Conservation (phyloP, 2,888 invertebrate genomes). For the Pherbina coryleti region DNA sequence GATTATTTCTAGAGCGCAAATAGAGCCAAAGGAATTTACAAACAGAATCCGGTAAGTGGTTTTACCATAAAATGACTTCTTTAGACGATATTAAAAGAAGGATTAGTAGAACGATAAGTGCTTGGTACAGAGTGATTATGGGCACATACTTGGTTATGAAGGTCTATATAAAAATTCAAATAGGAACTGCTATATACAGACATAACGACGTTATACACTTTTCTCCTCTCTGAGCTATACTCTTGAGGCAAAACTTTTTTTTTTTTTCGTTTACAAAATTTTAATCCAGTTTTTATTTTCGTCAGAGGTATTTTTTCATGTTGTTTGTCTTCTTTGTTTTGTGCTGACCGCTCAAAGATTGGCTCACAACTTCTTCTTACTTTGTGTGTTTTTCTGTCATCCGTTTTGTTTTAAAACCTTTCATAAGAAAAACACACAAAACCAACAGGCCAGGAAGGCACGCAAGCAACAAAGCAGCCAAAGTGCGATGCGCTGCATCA, state of each 20-base stretch:
- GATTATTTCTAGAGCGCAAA: conserved; percentile 13
- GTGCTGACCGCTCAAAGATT: not conserved
- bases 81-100: too few relatives aligned
- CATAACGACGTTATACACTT: not conserved
- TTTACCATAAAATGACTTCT: too few relatives aligned
- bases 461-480: conserved; percentile 11
- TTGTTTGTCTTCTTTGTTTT: conserved; percentile 35
- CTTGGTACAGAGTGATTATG: too few relatives aligned
- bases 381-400: conserved; percentile 24
- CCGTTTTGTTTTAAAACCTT: conserved; percentile 30
- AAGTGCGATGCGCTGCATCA: conserved; percentile 16
- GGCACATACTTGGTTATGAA: too few relatives aligned
- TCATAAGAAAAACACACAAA: conserved; percentile 37
- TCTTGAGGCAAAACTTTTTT: not conserved
- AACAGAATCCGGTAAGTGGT: too few relatives aligned
- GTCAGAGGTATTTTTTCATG: not conserved
- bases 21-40: not conserved
- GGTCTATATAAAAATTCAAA: too few relatives aligned
- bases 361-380: conserved; percentile 11
- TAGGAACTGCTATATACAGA: too few relatives aligned
- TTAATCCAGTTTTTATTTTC: conserved; percentile 51
- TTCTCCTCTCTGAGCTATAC: not conserved
- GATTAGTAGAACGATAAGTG: too few relatives aligned
- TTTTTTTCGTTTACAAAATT: conserved; percentile 53
- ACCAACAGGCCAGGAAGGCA: conserved; percentile 46